Evolutionary conservation across 2,888 invertebrate genomes (phyloP).

Genomic region (Loripinus fragilis): DNA sequence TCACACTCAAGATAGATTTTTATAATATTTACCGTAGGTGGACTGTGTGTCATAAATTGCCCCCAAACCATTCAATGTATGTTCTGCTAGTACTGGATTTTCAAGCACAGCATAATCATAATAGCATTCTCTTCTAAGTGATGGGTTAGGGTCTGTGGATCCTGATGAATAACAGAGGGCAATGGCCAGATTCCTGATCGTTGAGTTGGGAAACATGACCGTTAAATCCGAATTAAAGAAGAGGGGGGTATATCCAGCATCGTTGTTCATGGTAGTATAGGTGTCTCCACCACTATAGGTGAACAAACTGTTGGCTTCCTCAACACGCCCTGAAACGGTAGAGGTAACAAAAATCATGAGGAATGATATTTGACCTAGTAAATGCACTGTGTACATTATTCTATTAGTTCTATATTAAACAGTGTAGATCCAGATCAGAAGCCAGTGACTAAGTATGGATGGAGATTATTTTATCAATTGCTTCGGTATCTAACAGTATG

Average conservation of each 20-base stretch:
- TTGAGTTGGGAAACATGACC: slow-evolving; percentile 60
- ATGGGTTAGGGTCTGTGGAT: slow-evolving; percentile 56
- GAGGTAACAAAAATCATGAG: no score
- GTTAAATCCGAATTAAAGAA: slow-evolving; percentile 67
- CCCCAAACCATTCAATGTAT: slow-evolving; percentile 40
- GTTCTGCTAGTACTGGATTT: slow-evolving; percentile 45
- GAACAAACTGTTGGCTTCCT: slow-evolving; percentile 49
- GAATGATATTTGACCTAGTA: no score
- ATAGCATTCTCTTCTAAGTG: slow-evolving; percentile 60
- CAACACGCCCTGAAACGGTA: slow-evolving; percentile 56
- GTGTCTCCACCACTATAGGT: slow-evolving; percentile 43
- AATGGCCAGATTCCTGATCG: slow-evolving; percentile 44
- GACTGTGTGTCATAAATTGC: slow-evolving; percentile 38
- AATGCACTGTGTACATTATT: no score
- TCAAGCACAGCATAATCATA: slow-evolving; percentile 65
- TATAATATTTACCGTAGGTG: slow-evolving; percentile 39
- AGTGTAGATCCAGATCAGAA: no score
- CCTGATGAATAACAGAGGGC: slow-evolving; percentile 47
- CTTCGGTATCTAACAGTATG: no score
- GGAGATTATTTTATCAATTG: no score
- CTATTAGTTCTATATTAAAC: no score
- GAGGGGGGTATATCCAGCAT: slow-evolving; percentile 49
- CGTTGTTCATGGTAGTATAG: slow-evolving; percentile 47
- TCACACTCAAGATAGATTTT: neutral
- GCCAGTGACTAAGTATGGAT: no score